Base-by-base conservation (phyloP, 1,140 invertebrate genomes). In the Drosophila ironensis region DNA sequence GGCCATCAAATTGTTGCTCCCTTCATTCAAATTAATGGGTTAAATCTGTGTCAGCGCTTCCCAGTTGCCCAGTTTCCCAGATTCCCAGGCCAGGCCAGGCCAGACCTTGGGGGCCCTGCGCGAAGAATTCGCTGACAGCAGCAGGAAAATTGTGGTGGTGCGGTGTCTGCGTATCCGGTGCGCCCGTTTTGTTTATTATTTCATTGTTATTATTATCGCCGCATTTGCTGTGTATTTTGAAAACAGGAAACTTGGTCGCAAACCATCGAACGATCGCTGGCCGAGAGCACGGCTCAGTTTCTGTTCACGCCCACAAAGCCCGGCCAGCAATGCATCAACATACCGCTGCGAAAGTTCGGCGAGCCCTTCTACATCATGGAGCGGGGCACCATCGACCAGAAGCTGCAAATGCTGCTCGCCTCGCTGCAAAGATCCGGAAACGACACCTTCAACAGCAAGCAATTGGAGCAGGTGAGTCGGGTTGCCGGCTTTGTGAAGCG, bases 351-450 rank as follows among this genome's bases (percentile, higher is more conserved):
- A 33, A 72, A 72, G 19, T 89, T 84, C 35, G 72, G 64, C 0
- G 87, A 89, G 38, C 87, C 87, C 7, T 89, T 74, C 48, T 87
- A 86, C 11, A 86, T 87, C 8, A 84, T 89, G 47, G 82, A 89
- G 22, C 76, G 82, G 7, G 87, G 87, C 8, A 82, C 67, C 33
- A 82, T 88, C 11, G 87, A 89, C 25, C 54, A 72, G 56, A 89
- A 89, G 46, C 46, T 82, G 56, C 73, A 89, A 41, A 69, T 89
- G 64, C 38, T 89, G 5, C 20, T 81, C 3, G 37, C 54, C 7
- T 87, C 78, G 2, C 17, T 89, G 47, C 52, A 64, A 6, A 59
- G 59, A 19, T 42, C 20, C 7, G 25, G 60, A n/a, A 51, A 40
- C 38, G 82, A 88, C 28, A 72, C 33, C 27, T 76, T 86, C 8